Percentiles rank a stretch among this genome's conserved stretches.
phyloP scores from a whole-genome alignment of 2,113 vertebrate genomes.

The Polypterus senegalus region DNA sequence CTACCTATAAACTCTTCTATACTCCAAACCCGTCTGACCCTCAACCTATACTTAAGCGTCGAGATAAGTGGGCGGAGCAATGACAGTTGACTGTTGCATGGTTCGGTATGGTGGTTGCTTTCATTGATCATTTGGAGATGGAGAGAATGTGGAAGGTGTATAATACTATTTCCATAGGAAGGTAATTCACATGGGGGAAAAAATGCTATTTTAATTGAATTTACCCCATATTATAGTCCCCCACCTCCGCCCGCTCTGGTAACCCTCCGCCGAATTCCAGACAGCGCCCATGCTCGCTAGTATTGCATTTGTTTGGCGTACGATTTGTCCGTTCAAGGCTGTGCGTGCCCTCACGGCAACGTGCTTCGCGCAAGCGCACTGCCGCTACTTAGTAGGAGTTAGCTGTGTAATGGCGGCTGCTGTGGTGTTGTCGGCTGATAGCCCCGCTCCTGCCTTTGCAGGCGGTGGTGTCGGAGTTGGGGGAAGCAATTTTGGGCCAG shows the following conservation, averaged over 20 bases:
- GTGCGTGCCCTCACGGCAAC: not conserved
- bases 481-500: constrained; percentile 35
- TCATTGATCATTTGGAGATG: no score
- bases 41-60: no score
- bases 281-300: constrained; percentile 3
- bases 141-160: no score
- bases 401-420: constrained; percentile 79
- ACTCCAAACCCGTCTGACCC: no score
- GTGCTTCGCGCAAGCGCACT: constrained; percentile 15
- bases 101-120: no score
- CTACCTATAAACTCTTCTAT: no score
- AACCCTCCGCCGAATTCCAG: not conserved
- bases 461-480: constrained; percentile 25
- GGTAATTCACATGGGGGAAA: not conserved
- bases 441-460: constrained; percentile 40
- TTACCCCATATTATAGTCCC: not conserved
- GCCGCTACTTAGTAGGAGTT: constrained; percentile 27
- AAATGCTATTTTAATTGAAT: not conserved
- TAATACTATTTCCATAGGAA: no score
- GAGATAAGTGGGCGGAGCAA: no score
- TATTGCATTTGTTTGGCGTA: accelerated
- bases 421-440: constrained; percentile 59
- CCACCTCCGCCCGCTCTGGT: constrained; percentile 19
- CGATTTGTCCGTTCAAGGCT: constrained; percentile 20
- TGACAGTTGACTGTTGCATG: no score